These are phyloP conservation scores for Drosophila neonasuta DNA, from an alignment of 2,888 invertebrate species.

Conservation along the genomic window DNA sequence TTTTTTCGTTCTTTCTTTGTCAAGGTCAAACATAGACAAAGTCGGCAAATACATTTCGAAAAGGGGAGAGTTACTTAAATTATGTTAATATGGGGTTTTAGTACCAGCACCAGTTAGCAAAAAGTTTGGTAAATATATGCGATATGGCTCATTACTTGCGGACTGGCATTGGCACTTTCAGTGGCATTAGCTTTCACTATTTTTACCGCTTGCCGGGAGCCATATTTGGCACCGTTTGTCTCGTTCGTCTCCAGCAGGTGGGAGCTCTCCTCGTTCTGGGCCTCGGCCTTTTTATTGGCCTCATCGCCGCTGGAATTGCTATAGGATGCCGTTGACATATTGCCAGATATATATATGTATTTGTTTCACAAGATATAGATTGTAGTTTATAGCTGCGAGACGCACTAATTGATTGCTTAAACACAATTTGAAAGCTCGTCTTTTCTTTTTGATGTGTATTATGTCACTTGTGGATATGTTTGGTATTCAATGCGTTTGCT, in stretches of 20 bases:
- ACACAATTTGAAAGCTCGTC: conserved; percentile 25
- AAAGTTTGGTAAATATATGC: conserved; percentile 7
- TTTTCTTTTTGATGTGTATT: conserved; percentile 40
- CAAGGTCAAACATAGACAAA: conserved; percentile 47
- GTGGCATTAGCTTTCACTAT: conserved; percentile 62
- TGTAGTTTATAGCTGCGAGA: not conserved
- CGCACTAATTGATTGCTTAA: conserved; percentile 32
- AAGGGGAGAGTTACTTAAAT: conserved; percentile 9
- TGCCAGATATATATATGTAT: conserved; percentile 14
- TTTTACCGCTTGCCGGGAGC: conserved; percentile 80
- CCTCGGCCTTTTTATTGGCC: conserved; percentile 59
- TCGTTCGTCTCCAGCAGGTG: conserved; percentile 79
- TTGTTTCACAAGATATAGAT: not conserved
- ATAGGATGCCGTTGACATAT: conserved; percentile 64
- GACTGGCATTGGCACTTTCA: conserved; percentile 53
- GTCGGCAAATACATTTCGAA: not conserved
- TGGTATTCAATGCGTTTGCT: conserved; percentile 33
- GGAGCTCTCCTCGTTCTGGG: conserved; percentile 78
- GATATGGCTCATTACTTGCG: conserved; percentile 49
- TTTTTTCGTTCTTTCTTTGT: conserved; percentile 12
- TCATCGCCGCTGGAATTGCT: conserved; percentile 67
- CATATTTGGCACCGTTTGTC: conserved; percentile 77
- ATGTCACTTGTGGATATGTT: conserved; percentile 55
- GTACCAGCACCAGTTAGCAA: conserved; percentile 47
- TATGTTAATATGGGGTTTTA: conserved; percentile 15